Conservation (phyloP, 2,113 vertebrate species). For the Osmerus eperlanus region DNA sequence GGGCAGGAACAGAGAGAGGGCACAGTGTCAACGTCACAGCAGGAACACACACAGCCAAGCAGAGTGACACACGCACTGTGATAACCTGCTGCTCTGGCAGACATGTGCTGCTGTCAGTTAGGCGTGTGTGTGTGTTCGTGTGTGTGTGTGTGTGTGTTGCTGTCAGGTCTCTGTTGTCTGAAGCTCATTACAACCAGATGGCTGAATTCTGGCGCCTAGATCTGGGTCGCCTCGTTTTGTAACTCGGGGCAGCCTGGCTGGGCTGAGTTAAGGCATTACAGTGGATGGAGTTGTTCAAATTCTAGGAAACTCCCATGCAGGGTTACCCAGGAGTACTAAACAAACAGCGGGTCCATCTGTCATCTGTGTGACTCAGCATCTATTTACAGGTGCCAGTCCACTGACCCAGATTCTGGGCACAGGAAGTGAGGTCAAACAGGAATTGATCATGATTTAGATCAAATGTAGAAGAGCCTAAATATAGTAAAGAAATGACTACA, state of each 20-base stretch:
- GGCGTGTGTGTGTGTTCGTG: neutral
- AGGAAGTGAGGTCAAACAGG: conserved; percentile 6
- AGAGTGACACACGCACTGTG: conserved; percentile 3
- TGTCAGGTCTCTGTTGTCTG: conserved; percentile 36
- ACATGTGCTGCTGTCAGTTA: conserved; percentile 31
- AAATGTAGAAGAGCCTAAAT: neutral
- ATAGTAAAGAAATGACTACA: too few species aligned
- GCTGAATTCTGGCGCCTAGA: conserved; percentile 35
- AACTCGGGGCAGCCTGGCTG: too few species aligned
- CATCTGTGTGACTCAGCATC: conserved; percentile 9
- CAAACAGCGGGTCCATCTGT: neutral
- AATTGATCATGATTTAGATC: neutral
- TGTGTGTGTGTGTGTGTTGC: conserved; percentile 23
- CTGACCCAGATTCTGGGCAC: conserved; percentile 39
- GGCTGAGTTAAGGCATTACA: too few species aligned
- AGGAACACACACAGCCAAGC: conserved; percentile 17
- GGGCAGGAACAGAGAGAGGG: neutral
- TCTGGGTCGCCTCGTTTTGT: conserved; percentile 3
- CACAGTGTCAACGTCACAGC: conserved; percentile 32
- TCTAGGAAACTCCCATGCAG: too few species aligned
- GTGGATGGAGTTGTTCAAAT: too few species aligned
- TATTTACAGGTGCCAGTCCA: conserved; percentile 33
- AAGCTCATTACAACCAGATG: conserved; percentile 10
- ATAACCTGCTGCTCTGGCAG: neutral
- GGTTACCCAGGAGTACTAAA: too few species aligned